These are phyloP conservation scores for Craterocephalus amniculus DNA, from an alignment of 2,797 vertebrate species.

Conservation along the genomic window DNA sequence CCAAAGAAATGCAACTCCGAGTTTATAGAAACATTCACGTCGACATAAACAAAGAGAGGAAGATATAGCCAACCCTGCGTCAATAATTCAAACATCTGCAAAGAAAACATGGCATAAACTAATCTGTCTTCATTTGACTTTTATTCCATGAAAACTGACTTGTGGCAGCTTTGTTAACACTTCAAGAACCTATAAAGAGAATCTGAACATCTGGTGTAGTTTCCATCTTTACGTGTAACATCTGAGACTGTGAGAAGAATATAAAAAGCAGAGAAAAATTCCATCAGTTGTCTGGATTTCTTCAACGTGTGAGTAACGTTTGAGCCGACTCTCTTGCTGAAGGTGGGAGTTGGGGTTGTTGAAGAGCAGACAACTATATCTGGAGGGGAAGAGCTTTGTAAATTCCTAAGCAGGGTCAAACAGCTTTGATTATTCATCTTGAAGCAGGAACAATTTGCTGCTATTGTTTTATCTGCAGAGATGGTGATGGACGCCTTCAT, in stretches of 20 bases:
- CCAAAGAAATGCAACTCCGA: conserved; percentile 26
- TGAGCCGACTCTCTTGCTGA: conserved; percentile 52
- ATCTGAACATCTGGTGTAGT: conserved; percentile 60
- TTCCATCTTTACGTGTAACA: conserved; percentile 29
- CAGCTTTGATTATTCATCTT: conserved; percentile 43
- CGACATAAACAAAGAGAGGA: conserved; percentile 18
- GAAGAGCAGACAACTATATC: conserved; percentile 34
- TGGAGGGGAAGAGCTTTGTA: conserved; percentile 12
- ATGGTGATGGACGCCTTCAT: conserved; percentile 44
- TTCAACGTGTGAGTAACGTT: conserved; percentile 45
- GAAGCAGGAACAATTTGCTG: conserved; percentile 25
- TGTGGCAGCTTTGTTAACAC: conserved; percentile 33
- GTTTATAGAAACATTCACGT: conserved; percentile 24
- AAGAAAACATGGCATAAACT: conserved; percentile 28
- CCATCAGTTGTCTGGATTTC: conserved; percentile 34
- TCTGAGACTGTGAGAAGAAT: conserved; percentile 38
- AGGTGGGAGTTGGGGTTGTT: conserved; percentile 5
- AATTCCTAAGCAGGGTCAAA: conserved; percentile 55
- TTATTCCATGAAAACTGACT: conserved; percentile 42
- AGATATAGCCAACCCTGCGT: conserved; percentile 15
- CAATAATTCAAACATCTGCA: conserved; percentile 47
- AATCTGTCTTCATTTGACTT: conserved; percentile 3
- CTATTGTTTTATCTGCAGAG: conserved; percentile 41
- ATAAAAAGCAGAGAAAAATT: conserved; percentile 44
- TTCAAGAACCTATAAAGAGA: conserved; percentile 26